These are phyloP conservation scores for Aromia moschata DNA, from an alignment of 2,888 invertebrate genomes.

Conservation along the genomic window DNA sequence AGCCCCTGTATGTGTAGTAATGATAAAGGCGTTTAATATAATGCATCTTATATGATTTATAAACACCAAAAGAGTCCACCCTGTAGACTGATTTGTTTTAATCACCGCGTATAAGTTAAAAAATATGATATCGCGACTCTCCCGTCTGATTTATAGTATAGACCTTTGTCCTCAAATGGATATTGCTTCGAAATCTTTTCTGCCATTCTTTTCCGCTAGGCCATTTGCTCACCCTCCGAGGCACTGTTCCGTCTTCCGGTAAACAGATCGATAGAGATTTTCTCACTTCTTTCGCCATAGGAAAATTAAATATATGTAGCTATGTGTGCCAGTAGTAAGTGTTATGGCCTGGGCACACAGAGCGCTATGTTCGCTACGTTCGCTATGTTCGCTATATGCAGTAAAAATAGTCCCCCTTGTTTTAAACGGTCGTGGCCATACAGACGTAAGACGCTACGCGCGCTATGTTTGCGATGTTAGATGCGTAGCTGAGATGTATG, in stretches of 20 bases:
- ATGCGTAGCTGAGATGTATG: no score
- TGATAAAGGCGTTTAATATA: no score
- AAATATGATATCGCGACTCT: neutral
- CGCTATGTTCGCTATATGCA: no score
- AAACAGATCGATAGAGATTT: slow-evolving; percentile 22
- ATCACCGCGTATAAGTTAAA: neutral
- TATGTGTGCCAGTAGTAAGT: slow-evolving; percentile 11
- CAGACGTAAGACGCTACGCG: no score
- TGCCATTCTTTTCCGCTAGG: slow-evolving; percentile 2
- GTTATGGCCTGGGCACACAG: slow-evolving; percentile 13
- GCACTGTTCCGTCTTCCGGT: slow-evolving; percentile 19
- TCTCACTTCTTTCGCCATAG: slow-evolving; percentile 18
- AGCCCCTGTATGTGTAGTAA: no score
- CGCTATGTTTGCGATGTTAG: no score
- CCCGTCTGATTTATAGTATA: slow-evolving; percentile 1
- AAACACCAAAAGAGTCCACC: neutral
- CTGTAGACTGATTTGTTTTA: neutral
- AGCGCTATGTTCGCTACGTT: no score
- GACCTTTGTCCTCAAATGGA: slow-evolving; percentile 13
- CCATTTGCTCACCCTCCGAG: slow-evolving; percentile 8
- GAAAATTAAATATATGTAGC: slow-evolving; percentile 7
- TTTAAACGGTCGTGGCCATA: no score
- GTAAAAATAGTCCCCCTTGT: no score
- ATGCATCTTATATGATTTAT: no score
- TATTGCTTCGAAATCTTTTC: slow-evolving; percentile 12